Evolutionary conservation across 2,113 vertebrate species (phyloP).

Genomic region (Martes martes): DNA sequence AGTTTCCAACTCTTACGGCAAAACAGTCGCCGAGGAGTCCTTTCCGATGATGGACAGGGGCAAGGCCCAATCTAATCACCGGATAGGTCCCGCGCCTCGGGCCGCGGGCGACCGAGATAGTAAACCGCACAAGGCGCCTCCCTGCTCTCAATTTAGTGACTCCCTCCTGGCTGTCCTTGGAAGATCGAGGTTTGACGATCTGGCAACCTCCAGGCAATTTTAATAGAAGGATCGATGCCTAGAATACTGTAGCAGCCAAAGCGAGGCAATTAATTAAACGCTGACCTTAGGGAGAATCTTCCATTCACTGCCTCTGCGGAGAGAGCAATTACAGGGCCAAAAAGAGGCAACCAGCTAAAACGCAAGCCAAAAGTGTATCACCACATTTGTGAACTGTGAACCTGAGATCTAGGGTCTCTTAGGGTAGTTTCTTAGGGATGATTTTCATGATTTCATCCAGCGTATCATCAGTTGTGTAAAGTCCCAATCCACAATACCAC

Average conservation of each 20-base stretch:
- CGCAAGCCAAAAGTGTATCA: constrained; percentile 1
- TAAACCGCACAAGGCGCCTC: constrained; percentile 49
- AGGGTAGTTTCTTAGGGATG: background rate
- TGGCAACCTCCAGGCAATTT: constrained; percentile 42
- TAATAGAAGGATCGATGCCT: constrained; percentile 57
- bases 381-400: background rate
- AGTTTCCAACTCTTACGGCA: background rate
- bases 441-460: background rate
- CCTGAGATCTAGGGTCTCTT: background rate
- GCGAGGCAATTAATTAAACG: constrained; percentile 40
- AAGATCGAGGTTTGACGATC: background rate
- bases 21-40: background rate
- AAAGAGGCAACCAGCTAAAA: background rate
- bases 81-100: background rate
- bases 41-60: constrained; percentile 7
- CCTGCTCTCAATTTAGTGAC: background rate
- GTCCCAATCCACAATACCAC: background rate
- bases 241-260: constrained; percentile 45
- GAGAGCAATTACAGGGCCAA: background rate
- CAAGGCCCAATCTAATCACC: constrained; percentile 34
- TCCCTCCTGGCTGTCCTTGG: background rate
- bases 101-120: background rate
- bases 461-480: background rate
- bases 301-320: constrained; percentile 41
- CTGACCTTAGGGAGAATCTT: constrained; percentile 39